phyloP scores from a whole-genome alignment of 2,888 invertebrate genomes.

The Apoda limacodes region DNA sequence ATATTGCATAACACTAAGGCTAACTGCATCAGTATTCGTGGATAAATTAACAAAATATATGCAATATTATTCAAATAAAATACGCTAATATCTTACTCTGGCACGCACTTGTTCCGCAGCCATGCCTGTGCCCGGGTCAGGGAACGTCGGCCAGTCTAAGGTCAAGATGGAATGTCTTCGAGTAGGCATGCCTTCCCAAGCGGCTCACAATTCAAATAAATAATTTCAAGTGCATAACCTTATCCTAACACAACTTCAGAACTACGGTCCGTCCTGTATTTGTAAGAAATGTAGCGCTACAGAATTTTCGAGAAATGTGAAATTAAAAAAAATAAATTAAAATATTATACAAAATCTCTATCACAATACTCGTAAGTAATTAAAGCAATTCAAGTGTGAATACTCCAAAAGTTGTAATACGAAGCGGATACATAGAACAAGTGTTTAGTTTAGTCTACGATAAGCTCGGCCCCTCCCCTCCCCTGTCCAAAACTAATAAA shows the following conservation, averaged over 20 bases:
- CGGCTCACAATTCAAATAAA: constrained; percentile 34
- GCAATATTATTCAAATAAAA: constrained; percentile 65
- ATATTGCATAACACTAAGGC: constrained; percentile 71
- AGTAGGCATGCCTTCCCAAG: constrained; percentile 24
- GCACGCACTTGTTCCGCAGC: constrained; percentile 59
- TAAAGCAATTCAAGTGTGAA: constrained; percentile 69
- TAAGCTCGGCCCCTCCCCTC: constrained; percentile 5
- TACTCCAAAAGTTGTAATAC: constrained; percentile 63
- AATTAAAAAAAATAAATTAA: constrained; percentile 69
- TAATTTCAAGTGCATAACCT: constrained; percentile 51
- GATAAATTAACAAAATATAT: constrained; percentile 68
- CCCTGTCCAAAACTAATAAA: neutral
- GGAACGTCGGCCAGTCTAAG: constrained; percentile 30
- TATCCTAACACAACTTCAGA: constrained; percentile 61
- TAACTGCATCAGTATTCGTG: constrained; percentile 69
- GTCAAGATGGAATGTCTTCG: constrained; percentile 53
- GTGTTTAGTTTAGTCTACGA: constrained; percentile 25
- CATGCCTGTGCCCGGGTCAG: no score
- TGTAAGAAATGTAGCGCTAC: constrained; percentile 62
- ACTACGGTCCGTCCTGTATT: constrained; percentile 54
- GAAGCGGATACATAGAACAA: constrained; percentile 41
- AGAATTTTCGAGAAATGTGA: constrained; percentile 51
- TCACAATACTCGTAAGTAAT: constrained; percentile 71
- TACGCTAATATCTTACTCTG: constrained; percentile 69
- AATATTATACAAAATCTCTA: constrained; percentile 69